These are phyloP conservation scores for Pristiophorus japonicus DNA, from an alignment of 2,113 vertebrate species.

Conservation along the genomic window DNA sequence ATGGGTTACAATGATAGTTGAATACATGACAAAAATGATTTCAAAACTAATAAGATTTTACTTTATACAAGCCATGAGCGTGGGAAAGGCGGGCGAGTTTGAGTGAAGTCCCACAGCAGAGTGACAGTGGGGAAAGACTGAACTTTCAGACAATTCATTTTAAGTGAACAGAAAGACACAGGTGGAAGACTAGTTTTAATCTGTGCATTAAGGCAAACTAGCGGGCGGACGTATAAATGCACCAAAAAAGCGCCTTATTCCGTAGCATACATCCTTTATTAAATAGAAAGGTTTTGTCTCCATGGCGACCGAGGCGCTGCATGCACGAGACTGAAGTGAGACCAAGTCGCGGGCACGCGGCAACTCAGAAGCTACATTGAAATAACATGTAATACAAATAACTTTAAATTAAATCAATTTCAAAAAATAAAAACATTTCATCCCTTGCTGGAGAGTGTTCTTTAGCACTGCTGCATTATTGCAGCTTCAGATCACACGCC, in stretches of 20 bases:
- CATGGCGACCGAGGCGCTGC: background rate
- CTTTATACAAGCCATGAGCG: too few relatives aligned
- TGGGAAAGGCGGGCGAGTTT: background rate
- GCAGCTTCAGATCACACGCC: background rate
- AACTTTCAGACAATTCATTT: background rate
- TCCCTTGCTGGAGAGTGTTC: background rate
- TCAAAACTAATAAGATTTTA: background rate
- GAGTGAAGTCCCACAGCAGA: background rate
- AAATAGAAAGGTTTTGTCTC: constrained; percentile 11
- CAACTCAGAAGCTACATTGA: background rate
- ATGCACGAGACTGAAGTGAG: background rate
- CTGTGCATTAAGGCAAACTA: background rate
- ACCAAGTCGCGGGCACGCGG: background rate
- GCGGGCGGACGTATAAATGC: background rate
- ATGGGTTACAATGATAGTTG: too few relatives aligned
- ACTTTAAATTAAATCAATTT: background rate
- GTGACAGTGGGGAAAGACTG: background rate
- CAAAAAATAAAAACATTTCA: background rate
- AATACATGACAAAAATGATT: too few relatives aligned
- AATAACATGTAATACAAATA: background rate
- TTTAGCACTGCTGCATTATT: background rate
- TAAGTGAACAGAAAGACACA: background rate
- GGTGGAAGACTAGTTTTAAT: background rate
- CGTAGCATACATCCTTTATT: background rate
- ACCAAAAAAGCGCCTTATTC: background rate